phyloP scores from a whole-genome alignment of 2,888 invertebrate species.

The Rotaria magnacalcarata region DNA sequence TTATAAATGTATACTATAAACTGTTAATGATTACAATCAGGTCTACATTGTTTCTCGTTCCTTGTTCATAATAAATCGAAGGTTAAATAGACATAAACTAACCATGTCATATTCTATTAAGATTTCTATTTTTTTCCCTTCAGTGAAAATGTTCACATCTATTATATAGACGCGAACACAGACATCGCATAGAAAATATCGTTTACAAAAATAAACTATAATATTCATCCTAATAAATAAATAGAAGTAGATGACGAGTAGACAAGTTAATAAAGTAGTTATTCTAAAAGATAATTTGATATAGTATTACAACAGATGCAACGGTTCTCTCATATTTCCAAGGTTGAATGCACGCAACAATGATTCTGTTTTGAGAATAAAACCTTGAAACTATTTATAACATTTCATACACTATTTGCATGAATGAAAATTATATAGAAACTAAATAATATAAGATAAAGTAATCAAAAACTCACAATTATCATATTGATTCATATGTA shows the following conservation, averaged over 20 bases:
- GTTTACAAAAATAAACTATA: neutral
- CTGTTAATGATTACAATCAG: neutral
- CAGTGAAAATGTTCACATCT: neutral
- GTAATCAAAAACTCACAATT: neutral
- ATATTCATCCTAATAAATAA: neutral
- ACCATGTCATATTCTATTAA: neutral
- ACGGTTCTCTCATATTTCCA: neutral
- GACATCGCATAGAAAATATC: neutral
- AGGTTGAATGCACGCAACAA: slow-evolving; percentile 11
- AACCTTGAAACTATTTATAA: neutral
- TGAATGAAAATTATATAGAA: neutral
- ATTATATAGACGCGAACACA: neutral
- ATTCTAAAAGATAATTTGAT: neutral
- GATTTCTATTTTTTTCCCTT: neutral
- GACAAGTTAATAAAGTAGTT: neutral
- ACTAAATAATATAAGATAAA: neutral
- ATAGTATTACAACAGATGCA: neutral
- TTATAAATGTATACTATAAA: neutral
- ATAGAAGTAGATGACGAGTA: neutral
- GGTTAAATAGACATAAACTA: neutral
- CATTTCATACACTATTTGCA: neutral
- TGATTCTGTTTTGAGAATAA: neutral
- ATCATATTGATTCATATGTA: too few relatives aligned
- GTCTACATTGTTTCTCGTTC: neutral
- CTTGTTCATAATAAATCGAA: neutral